phyloP scores from a whole-genome alignment of 2,797 vertebrate species.

The Periophthalmus magnuspinnatus region DNA sequence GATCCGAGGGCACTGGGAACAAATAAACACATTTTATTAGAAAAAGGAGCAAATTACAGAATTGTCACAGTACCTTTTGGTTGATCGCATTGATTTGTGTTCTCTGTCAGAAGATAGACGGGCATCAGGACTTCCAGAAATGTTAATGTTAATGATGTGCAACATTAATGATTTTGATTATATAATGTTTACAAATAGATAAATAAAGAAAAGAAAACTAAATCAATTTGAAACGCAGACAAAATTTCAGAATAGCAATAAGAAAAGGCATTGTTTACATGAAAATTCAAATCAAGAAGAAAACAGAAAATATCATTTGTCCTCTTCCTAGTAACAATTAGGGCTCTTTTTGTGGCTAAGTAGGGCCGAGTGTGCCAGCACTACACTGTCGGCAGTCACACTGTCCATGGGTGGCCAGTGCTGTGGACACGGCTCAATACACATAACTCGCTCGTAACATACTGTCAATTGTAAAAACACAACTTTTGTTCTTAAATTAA shows the following conservation, averaged over 20 bases:
- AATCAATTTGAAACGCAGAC: neutral
- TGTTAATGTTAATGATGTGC: neutral
- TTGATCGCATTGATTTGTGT: neutral
- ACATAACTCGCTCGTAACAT: constrained; percentile 11
- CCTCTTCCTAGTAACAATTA: neutral
- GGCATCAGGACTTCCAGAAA: too few relatives aligned
- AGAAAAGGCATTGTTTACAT: neutral
- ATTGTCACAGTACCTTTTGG: neutral
- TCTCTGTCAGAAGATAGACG: neutral
- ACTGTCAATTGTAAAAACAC: neutral
- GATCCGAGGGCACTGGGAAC: constrained; percentile 2
- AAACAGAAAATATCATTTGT: neutral
- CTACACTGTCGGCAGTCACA: constrained; percentile 29
- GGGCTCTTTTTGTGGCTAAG: constrained; percentile 10
- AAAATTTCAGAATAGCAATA: neutral
- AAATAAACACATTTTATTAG: neutral
- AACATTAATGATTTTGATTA: neutral
- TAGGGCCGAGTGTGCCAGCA: constrained; percentile 17
- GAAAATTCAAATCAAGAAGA: neutral
- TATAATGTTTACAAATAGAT: neutral
- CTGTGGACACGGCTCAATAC: constrained; percentile 31
- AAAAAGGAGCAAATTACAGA: neutral
- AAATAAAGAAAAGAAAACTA: neutral
- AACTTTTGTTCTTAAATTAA: neutral
- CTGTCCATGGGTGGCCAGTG: constrained; percentile 30